phyloP scores from a whole-genome alignment of 2,113 vertebrate species.

The Thoracochromis brauschi region DNA sequence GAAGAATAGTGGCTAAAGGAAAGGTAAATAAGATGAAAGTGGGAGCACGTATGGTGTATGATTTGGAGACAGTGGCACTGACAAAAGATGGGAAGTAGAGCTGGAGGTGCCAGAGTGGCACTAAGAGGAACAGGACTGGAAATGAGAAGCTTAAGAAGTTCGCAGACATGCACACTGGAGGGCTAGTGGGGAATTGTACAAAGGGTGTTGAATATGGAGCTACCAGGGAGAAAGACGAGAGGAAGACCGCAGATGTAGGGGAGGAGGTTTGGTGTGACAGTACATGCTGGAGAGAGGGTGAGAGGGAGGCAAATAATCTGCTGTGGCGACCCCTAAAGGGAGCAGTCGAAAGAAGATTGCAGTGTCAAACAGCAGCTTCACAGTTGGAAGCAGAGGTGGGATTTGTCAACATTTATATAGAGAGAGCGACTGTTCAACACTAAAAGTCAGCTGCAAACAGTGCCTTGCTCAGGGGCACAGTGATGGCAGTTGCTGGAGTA shows the following conservation, averaged over 20 bases:
- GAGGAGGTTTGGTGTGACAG: background rate
- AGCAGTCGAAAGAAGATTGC: background rate
- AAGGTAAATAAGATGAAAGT: background rate
- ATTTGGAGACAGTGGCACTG: background rate
- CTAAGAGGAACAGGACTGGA: background rate
- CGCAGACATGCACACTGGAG: background rate
- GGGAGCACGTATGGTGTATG: background rate
- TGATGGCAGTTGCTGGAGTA: background rate
- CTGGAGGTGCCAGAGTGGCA: background rate
- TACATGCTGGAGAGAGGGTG: background rate
- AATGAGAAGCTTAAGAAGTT: background rate
- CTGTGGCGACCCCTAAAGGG: background rate
- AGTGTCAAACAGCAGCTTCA: background rate
- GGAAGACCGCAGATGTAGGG: background rate
- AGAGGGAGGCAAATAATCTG: background rate
- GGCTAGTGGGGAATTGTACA: background rate
- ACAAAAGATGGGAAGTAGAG: background rate
- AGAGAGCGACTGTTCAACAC: background rate
- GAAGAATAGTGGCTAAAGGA: background rate
- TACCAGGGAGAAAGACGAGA: background rate
- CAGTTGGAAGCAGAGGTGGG: background rate
- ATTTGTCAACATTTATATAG: background rate
- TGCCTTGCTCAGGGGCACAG: background rate
- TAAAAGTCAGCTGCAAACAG: background rate
- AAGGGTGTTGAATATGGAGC: background rate